Evolutionary conservation across 2,113 vertebrate genomes (phyloP).

Genomic region (Aythya baeri): DNA sequence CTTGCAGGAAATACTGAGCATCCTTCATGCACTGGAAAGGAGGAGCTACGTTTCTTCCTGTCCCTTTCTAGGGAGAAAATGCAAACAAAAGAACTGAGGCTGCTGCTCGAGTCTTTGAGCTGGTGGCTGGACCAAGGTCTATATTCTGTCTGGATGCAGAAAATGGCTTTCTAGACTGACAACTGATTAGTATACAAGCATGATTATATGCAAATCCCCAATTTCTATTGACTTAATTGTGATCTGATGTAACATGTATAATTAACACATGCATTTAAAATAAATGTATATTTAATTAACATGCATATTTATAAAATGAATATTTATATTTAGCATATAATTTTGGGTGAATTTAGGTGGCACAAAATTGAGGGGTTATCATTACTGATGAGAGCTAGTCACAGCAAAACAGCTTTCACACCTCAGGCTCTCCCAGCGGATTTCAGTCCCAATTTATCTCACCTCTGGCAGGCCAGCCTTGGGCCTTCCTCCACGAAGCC

Average conservation of each 20-base stretch:
- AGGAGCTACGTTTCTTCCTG: neutral
- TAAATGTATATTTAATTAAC: slow-evolving; percentile 89
- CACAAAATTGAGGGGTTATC: slow-evolving; percentile 68
- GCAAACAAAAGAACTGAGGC: neutral
- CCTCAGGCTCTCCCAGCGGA: slow-evolving; percentile 46
- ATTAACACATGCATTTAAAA: slow-evolving; percentile 87
- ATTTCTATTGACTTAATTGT: slow-evolving; percentile 88
- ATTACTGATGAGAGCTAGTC: slow-evolving; percentile 66
- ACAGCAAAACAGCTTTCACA: slow-evolving; percentile 65
- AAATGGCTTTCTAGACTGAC: slow-evolving; percentile 80
- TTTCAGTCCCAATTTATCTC: slow-evolving; percentile 65
- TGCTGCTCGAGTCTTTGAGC: neutral
- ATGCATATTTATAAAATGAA: slow-evolving; percentile 88
- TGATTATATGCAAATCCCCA: slow-evolving; percentile 88
- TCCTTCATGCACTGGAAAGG: neutral
- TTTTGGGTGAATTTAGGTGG: slow-evolving; percentile 75
- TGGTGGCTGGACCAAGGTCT: slow-evolving; percentile 38
- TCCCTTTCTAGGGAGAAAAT: neutral
- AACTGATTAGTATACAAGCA: slow-evolving; percentile 83
- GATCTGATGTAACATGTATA: slow-evolving; percentile 85
- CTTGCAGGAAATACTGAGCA: neutral
- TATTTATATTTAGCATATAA: slow-evolving; percentile 83
- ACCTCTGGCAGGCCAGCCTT: slow-evolving; percentile 46
- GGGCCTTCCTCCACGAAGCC: slow-evolving; percentile 48
- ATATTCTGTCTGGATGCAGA: slow-evolving; percentile 36